Evolutionary conservation across 2,797 vertebrate genomes (phyloP).

Genomic region (Rhinella marina): DNA sequence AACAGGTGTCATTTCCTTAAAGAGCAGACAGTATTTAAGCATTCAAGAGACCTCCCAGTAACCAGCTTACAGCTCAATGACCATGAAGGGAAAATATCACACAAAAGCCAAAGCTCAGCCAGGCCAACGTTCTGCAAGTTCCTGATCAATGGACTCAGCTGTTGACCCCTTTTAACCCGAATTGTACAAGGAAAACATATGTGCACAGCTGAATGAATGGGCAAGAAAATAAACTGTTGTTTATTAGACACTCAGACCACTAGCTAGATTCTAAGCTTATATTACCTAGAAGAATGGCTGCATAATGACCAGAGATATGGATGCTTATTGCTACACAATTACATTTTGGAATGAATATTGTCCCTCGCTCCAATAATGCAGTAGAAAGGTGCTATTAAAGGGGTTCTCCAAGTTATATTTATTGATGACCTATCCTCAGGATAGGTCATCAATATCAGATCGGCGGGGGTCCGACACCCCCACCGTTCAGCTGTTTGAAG

Average conservation of each 20-base stretch:
- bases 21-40: slow-evolving; percentile 29
- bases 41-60: slow-evolving; percentile 37
- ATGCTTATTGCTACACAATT: not conserved
- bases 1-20: slow-evolving; percentile 49
- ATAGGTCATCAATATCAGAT: too few species aligned
- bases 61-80: slow-evolving; percentile 30
- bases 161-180: slow-evolving; percentile 38
- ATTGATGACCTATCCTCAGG: too few species aligned
- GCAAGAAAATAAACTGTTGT: not conserved
- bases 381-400: not conserved
- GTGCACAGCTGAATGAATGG: slow-evolving; percentile 42
- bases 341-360: not conserved
- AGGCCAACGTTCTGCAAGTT: slow-evolving; percentile 19
- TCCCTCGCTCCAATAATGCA: not conserved
- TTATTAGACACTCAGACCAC: not conserved
- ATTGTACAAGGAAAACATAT: slow-evolving; percentile 45
- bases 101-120: slow-evolving; percentile 38
- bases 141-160: slow-evolving; percentile 52
- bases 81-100: slow-evolving; percentile 31
- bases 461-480: too few species aligned
- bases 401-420: too few species aligned
- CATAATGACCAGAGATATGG: not conserved
- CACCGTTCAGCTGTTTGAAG: too few species aligned
- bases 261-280: not conserved
- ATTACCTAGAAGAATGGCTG: not conserved